Evolutionary conservation across 2,113 vertebrate genomes (phyloP), one percentile per base, ranked within the genome.

Genomic region (cattle (Bos taurus)): DNA sequence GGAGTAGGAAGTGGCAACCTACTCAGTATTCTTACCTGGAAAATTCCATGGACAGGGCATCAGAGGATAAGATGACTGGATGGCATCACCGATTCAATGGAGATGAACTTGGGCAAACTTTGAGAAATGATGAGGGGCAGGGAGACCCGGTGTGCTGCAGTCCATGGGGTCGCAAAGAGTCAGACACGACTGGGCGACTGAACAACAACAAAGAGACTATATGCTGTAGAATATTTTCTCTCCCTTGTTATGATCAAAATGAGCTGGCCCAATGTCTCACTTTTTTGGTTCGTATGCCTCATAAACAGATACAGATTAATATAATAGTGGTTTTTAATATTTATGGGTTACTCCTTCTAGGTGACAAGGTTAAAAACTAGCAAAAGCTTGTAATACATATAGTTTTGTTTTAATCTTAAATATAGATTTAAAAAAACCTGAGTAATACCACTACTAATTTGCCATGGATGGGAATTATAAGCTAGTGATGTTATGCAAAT

Each of bases 351-450:
- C 21, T 90, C 14, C 36, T 90, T 33, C 26, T 16, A 43, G 17
- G 40, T 43, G 33, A 85, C 26, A 21, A 48, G 78, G 48, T n/a
- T 95, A 80, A 95, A 95, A 82, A 91, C 19, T 64, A 90, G 48
- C 14, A 86, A 67, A 50, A 16, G 14, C 2, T 13, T 93, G 93
- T 26, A 81, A 71, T 30, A 25, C 21, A 15, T n/a, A n/a, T 0
- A 16, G 30, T n/a, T 67, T 25, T 56, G 28, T 59, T 60, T 78
- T 56, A 59, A 15, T 25, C 40, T 95, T 92, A 78, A 77, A n/a
- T 43, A 48, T 28, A 88, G 36, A 48, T 59, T 1, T 15, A 46
- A 25, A 48, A 52, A 25, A 15, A 21, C 12, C 28, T 78, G 57
- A 48, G 3, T 88, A 80, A 89, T 14, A 64, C 50, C 52, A 36